phyloP scores from a whole-genome alignment of 1,140 invertebrate genomes.

The Macrobrachium nipponense region DNA sequence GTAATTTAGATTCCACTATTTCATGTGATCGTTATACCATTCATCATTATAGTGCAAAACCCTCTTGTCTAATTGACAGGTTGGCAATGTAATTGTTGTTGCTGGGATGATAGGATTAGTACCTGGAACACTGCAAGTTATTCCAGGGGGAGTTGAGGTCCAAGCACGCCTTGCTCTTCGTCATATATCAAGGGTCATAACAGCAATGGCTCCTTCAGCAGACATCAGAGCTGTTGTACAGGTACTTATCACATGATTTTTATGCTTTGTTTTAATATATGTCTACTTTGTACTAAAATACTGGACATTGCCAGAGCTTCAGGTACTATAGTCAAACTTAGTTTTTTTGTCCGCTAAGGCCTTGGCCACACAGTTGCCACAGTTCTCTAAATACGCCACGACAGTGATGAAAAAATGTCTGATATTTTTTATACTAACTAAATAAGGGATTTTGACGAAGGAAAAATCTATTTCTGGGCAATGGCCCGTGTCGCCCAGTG shows the following conservation, averaged over 20 bases:
- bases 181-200: conserved; percentile 83
- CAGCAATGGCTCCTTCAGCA: conserved; percentile 80
- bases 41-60: not conserved
- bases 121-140: conserved; percentile 84
- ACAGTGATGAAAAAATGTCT: too few species aligned
- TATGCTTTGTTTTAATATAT: not conserved
- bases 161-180: conserved; percentile 85
- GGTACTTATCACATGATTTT: conserved; percentile 67
- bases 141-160: conserved; percentile 78
- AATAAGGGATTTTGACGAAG: too few species aligned
- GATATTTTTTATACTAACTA: too few species aligned
- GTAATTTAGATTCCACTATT: too few species aligned
- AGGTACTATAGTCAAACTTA: too few species aligned
- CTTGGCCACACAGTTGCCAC: too few species aligned
- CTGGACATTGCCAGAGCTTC: conserved; percentile 65
- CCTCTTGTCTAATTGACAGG: conserved; percentile 68
- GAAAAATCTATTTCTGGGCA: too few species aligned
- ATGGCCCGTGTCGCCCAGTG: too few species aligned
- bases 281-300: conserved; percentile 15
- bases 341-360: too few species aligned
- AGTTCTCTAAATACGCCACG: too few species aligned
- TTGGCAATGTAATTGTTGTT: conserved; percentile 85
- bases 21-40: not conserved
- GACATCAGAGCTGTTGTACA: conserved; percentile 78
- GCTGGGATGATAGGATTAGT: conserved; percentile 92